Evolutionary conservation across 35 echinoderm and acorn worm genomes (phyloP), one percentile per base, ranked within the genome.

Genomic region (Acanthaster planci): DNA sequence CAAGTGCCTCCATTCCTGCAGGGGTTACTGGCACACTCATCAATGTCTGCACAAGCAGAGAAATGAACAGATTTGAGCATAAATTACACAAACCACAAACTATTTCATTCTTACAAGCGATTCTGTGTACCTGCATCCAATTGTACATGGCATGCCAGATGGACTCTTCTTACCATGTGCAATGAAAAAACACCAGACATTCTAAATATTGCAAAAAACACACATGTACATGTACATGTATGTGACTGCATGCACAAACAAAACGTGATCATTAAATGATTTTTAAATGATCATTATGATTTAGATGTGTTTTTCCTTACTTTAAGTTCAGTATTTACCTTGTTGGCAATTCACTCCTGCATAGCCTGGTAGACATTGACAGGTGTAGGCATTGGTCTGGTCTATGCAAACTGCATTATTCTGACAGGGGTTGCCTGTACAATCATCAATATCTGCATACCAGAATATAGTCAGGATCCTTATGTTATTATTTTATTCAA

Each of bases 1-100:
- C 92, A 94, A 3, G 34, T 83, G 1, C 78, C 87, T 83, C 78
- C 87, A 90, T 94, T 94, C n/a, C 67, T 59, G 50, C 92, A 94
- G 6, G 92, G 92, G 19, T 81, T 39, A 57, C 83, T 86, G 27
- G 83, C 38, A 39, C 92, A 94, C 67, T 94, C 92, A 75, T 90
- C 60, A 8, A 94, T 90, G 19, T 90, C 92, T 94, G 58, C 0
- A 77, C 18, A 16, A 37, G 10, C 51, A 19, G 26, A 86, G 10
- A 55, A 72, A 72, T 27, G 21, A 72, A 29, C 21, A 72, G 42
- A 12, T 47, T 47, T 47, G 42, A 4, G 12, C 42, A 12, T 4
- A 47, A 47, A 4, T 47, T 47, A 6, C 12, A 6, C 12, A 4
- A 47, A 47, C 42, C 12, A 47, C 42, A 47, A n/a, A n/a, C n/a